Conservation (phyloP, 2,888 invertebrate genomes). For the Oscheius sp. region DNA sequence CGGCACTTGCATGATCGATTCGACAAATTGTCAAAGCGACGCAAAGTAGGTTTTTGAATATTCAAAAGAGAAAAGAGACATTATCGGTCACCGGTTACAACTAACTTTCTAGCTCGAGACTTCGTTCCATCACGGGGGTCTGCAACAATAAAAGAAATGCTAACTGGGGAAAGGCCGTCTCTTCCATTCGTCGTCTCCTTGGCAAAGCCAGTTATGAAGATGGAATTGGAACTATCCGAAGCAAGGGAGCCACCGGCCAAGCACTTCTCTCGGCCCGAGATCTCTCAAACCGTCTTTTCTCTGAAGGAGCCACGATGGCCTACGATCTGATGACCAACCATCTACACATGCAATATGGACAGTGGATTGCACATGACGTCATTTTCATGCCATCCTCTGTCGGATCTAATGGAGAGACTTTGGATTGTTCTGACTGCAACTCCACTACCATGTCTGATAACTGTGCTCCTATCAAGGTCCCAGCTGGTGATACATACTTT, state of each 20-base stretch:
- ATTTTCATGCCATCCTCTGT: constrained; percentile 79
- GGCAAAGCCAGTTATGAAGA: constrained; percentile 79
- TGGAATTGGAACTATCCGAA: constrained; percentile 39
- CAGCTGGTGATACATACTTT: constrained; percentile 44
- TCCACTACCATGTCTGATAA: constrained; percentile 82
- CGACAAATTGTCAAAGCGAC: constrained; percentile 3
- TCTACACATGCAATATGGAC: constrained; percentile 86
- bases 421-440: constrained; percentile 78
- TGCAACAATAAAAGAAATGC: constrained; percentile 84
- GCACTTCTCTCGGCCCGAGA: constrained; percentile 43
- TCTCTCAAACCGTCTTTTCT: constrained; percentile 43
- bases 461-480: constrained; percentile 87
- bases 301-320: constrained; percentile 29
- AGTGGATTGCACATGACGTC: constrained; percentile 91
- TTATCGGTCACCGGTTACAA: not conserved
- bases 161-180: constrained; percentile 84
- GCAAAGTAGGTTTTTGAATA: no score
- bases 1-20: not conserved
- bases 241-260: constrained; percentile 33
- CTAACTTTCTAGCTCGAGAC: constrained; percentile 32
- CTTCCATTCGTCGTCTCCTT: constrained; percentile 83
- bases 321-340: constrained; percentile 48
- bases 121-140: constrained; percentile 78
- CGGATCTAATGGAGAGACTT: constrained; percentile 45
- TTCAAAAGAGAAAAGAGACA: not conserved